Evolutionary conservation across 2,888 invertebrate species (phyloP).

Genomic region (Cephus pulcher): DNA sequence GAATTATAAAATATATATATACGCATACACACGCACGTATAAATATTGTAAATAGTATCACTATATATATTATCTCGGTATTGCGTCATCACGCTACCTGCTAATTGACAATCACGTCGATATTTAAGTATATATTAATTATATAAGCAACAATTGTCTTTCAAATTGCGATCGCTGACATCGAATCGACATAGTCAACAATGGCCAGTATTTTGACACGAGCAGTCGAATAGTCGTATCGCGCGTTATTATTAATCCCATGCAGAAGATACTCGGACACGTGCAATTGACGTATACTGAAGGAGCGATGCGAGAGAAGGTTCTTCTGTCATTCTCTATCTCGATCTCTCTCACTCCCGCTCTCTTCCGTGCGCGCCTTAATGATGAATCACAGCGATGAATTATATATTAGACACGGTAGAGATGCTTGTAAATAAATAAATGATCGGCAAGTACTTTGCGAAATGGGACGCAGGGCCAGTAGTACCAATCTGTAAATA

Average conservation of each 20-base stretch:
- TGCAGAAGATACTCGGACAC: conserved; percentile 23
- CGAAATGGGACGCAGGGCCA: conserved; percentile 52
- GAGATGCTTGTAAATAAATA: not conserved
- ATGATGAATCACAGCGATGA: not conserved
- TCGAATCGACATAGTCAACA: conserved; percentile 39
- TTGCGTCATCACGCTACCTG: not conserved
- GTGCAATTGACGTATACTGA: conserved; percentile 26
- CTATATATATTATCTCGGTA: not conserved
- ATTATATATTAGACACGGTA: not conserved
- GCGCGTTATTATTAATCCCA: conserved; percentile 18
- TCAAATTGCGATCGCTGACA: not conserved
- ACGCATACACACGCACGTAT: not conserved
- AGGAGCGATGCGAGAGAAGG: not conserved
- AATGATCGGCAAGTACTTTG: conserved; percentile 16
- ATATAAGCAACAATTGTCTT: not conserved
- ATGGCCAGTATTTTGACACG: conserved; percentile 47
- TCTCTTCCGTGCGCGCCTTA: not conserved
- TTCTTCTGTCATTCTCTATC: not conserved
- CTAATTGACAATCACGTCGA: not conserved
- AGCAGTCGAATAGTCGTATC: not conserved
- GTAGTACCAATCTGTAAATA: conserved; percentile 33
- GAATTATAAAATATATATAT: not conserved
- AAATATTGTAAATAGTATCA: not conserved
- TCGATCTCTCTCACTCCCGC: not conserved
- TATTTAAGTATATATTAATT: not conserved